phyloP scores from a whole-genome alignment of 2,888 invertebrate genomes.

The Charanyca ferruginea region DNA sequence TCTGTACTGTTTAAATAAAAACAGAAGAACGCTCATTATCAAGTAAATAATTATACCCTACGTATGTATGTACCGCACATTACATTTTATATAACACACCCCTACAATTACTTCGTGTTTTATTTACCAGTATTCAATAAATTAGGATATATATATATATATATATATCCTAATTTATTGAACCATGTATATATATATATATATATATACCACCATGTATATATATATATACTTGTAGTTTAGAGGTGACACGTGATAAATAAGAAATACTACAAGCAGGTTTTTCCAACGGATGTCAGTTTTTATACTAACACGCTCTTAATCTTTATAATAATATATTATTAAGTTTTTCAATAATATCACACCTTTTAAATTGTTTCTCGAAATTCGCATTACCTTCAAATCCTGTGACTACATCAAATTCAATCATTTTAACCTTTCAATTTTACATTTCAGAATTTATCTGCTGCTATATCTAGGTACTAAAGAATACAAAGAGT shows the following conservation, averaged over 20 bases:
- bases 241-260: slow-evolving; percentile 37
- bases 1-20: slow-evolving; percentile 16
- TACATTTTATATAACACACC: slow-evolving; percentile 19
- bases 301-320: slow-evolving; percentile 20
- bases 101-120: slow-evolving; percentile 18
- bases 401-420: too few relatives aligned
- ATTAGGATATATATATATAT: slow-evolving; percentile 40
- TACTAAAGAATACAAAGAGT: slow-evolving; percentile 2
- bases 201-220: too few relatives aligned
- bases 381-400: too few relatives aligned
- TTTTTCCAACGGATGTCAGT: slow-evolving; percentile 42
- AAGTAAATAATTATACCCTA: slow-evolving; percentile 34
- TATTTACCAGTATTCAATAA: slow-evolving; percentile 38
- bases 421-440: too few relatives aligned
- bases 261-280: slow-evolving; percentile 48
- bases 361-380: too few relatives aligned
- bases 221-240: slow-evolving; percentile 32
- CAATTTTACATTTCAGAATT: background rate
- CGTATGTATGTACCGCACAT: slow-evolving; percentile 11
- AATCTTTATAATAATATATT: background rate
- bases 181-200: too few relatives aligned
- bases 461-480: background rate
- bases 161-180: too few relatives aligned
- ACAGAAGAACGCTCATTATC: slow-evolving; percentile 34
- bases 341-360: background rate